Evolutionary conservation across 1,140 invertebrate species (phyloP).

Genomic region (Penaeus indicus): DNA sequence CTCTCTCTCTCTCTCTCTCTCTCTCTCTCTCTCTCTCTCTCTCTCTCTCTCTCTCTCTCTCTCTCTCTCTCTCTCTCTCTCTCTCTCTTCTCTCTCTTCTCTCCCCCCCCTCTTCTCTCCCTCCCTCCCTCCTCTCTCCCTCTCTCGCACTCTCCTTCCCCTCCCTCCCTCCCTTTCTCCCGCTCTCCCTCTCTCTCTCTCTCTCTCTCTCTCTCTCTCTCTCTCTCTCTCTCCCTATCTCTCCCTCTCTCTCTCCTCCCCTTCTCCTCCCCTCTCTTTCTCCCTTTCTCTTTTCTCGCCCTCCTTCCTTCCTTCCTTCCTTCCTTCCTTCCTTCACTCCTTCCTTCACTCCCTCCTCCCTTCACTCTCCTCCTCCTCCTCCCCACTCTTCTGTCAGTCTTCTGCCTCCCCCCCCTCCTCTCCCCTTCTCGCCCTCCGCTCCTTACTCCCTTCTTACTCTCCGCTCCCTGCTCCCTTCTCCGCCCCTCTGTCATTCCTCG

Average conservation of each 20-base stretch:
- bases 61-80: not conserved
- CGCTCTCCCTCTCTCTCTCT: not conserved
- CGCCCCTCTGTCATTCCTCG: too few species aligned
- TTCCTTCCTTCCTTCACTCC: too few species aligned
- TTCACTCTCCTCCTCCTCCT: not conserved
- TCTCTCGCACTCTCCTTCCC: not conserved
- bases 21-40: not conserved
- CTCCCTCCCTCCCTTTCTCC: not conserved
- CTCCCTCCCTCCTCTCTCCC: not conserved
- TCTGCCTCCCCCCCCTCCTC: too few species aligned
- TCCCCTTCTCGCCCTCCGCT: too few species aligned
- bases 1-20: too few species aligned
- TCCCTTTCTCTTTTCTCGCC: too few species aligned
- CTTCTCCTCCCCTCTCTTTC: too few species aligned
- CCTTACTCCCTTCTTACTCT: not conserved
- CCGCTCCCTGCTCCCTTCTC: not conserved
- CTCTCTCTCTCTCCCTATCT: not conserved
- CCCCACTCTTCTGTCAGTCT: not conserved
- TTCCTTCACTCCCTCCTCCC: not conserved
- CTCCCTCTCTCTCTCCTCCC: too few species aligned
- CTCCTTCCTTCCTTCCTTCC: too few species aligned
- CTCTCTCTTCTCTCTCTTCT: not conserved
- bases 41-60: not conserved
- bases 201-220: not conserved
- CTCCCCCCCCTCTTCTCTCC: not conserved